Percentiles rank a stretch among this genome's conserved stretches.
phyloP scores from a whole-genome alignment of 2,113 vertebrate genomes.

The Odontophorus gujanensis region DNA sequence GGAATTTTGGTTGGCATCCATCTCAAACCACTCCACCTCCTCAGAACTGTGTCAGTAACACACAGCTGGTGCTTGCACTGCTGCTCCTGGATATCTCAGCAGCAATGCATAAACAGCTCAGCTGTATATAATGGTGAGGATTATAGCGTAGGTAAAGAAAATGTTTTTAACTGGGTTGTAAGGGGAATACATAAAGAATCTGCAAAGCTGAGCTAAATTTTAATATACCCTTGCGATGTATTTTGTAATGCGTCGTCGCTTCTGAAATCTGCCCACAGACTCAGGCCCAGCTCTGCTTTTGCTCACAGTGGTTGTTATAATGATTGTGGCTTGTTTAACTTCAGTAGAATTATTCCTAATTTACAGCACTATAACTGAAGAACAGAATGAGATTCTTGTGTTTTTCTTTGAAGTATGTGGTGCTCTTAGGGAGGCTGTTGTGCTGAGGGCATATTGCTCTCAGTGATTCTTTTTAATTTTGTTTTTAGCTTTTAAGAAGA shows the following conservation, averaged over 20 bases:
- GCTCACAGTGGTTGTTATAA: neutral
- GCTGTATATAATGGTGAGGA: neutral
- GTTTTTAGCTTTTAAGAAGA: constrained; percentile 58
- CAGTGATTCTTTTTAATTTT: constrained; percentile 39
- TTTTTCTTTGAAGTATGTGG: constrained; percentile 40
- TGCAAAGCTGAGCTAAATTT: constrained; percentile 22
- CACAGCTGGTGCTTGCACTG: constrained; percentile 15
- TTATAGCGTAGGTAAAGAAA: neutral
- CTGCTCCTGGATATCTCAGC: neutral
- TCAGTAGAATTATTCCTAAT: constrained; percentile 19
- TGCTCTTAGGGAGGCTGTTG: constrained; percentile 51
- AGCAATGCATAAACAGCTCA: neutral
- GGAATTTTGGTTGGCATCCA: constrained; percentile 22
- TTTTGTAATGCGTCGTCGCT: neutral
- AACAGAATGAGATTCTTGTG: constrained; percentile 33
- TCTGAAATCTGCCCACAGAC: neutral
- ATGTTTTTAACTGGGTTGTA: neutral
- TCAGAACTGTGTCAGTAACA: neutral
- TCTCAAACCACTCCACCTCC: neutral
- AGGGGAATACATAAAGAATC: neutral
- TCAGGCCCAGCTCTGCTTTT: neutral
- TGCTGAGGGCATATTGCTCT: constrained; percentile 53
- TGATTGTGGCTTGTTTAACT: constrained; percentile 40
- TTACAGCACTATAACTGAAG: constrained; percentile 36
- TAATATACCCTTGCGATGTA: neutral